Conservation (phyloP, 1,140 invertebrate species). For the Pseudomyrmex cubaensis region DNA sequence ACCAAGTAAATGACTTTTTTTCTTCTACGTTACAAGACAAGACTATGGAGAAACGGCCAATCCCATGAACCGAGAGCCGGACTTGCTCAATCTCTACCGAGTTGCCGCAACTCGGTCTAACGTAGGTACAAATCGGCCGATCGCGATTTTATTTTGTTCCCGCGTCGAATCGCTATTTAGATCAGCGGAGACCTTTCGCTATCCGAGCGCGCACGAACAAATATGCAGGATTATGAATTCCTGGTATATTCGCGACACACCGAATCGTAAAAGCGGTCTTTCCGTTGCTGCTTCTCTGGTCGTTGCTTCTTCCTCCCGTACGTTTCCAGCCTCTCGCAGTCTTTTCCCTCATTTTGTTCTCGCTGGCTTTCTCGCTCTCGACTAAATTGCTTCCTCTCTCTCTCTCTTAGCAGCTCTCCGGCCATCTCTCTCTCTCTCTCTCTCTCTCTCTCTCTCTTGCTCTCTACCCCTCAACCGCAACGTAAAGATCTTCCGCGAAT, state of each 20-base stretch:
- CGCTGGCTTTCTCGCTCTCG: slow-evolving; percentile 11
- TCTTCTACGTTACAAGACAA: no score
- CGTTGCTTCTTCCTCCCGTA: slow-evolving; percentile 30
- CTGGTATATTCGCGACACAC: background rate
- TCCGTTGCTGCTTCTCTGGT: background rate
- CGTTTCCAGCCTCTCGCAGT: background rate
- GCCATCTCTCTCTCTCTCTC: background rate
- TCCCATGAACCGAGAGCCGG: no score
- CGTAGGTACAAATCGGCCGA: background rate
- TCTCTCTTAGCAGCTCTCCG: slow-evolving; percentile 41
- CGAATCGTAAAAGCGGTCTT: slow-evolving; percentile 20
- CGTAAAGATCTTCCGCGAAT: slow-evolving; percentile 55
- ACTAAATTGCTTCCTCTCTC: slow-evolving; percentile 32
- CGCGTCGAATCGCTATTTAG: background rate
- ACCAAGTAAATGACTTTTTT: no score
- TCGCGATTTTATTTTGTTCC: background rate
- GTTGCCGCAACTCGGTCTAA: no score
- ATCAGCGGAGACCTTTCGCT: background rate
- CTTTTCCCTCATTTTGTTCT: slow-evolving; percentile 35
- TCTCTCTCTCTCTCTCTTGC: background rate
- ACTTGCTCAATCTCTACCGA: no score
- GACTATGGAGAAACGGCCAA: no score
- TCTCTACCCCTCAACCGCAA: background rate
- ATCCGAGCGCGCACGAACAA: background rate
- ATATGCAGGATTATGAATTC: slow-evolving; percentile 39